phyloP scores from a whole-genome alignment of 2,797 vertebrate genomes.

The Discoglossus pictus region DNA sequence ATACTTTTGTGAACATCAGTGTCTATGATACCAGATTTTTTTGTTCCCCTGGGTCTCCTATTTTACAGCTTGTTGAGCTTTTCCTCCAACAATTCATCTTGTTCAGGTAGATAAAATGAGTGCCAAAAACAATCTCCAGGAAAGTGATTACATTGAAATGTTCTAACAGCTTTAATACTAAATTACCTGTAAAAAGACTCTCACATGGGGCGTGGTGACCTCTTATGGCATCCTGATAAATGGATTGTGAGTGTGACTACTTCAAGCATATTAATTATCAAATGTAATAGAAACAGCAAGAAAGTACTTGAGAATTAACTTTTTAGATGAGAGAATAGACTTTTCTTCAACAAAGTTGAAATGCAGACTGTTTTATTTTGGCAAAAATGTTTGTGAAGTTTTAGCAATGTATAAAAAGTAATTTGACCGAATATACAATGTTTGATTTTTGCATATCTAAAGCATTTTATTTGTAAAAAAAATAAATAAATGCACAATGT shows the following conservation, averaged over 20 bases:
- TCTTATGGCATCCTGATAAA: conserved; percentile 39
- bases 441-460: too few relatives aligned
- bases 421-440: too few relatives aligned
- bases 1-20: conserved; percentile 1
- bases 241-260: conserved; percentile 29
- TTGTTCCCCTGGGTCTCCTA: conserved; percentile 21
- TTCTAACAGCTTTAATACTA: conserved; percentile 45
- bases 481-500: too few relatives aligned
- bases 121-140: conserved; percentile 19
- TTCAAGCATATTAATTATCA: conserved; percentile 37
- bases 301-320: background rate
- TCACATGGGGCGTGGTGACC: conserved; percentile 36
- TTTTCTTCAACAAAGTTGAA: background rate
- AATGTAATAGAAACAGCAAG: conserved; percentile 14
- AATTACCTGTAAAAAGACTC: conserved; percentile 46
- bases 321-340: background rate
- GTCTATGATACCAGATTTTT: conserved; percentile 3
- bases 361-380: too few relatives aligned
- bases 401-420: too few relatives aligned
- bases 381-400: too few relatives aligned
- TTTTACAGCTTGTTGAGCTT: conserved; percentile 49
- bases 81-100: conserved; percentile 41
- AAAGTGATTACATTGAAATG: conserved; percentile 47
- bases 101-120: conserved; percentile 44
- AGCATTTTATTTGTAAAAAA: too few relatives aligned